These are phyloP conservation scores for Embiotoca jacksoni DNA, from an alignment of 2,113 vertebrate genomes.

Conservation along the genomic window DNA sequence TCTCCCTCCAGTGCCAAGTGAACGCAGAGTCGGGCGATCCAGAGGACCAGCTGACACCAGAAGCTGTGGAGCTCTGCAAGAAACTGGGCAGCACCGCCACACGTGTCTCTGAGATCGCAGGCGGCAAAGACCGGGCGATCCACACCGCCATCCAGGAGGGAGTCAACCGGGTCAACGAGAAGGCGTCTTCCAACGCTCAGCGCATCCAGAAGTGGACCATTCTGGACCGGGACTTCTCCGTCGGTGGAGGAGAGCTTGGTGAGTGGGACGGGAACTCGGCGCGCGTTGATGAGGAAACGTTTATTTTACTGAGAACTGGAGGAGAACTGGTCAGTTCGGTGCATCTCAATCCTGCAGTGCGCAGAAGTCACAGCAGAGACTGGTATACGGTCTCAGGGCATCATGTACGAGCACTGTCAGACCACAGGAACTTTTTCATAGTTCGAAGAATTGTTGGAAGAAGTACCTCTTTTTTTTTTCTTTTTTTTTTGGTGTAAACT, in stretches of 20 bases:
- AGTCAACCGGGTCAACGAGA: slow-evolving; percentile 86
- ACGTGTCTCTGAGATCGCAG: slow-evolving; percentile 84
- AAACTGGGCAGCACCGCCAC: slow-evolving; percentile 87
- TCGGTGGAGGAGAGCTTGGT: slow-evolving; percentile 91
- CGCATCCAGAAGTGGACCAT: slow-evolving; percentile 92
- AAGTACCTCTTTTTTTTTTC: no score
- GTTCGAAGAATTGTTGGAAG: no score
- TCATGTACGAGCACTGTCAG: no score
- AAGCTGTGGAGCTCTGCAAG: slow-evolving; percentile 85
- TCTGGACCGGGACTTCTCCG: slow-evolving; percentile 91
- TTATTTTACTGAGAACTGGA: neutral
- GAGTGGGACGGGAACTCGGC: slow-evolving; percentile 63
- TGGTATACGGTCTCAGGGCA: no score
- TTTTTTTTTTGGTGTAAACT: no score
- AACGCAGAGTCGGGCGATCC: slow-evolving; percentile 81
- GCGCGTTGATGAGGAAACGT: no score
- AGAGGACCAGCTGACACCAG: slow-evolving; percentile 83
- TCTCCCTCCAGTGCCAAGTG: slow-evolving; percentile 80
- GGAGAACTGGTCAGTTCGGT: neutral
- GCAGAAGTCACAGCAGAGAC: no score
- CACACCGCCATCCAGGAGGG: slow-evolving; percentile 88
- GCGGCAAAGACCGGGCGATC: slow-evolving; percentile 80
- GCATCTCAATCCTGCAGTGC: neutral
- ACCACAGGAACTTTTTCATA: no score
- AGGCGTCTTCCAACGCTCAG: slow-evolving; percentile 88